These are phyloP conservation scores for Dione juno DNA, from an alignment of 2,888 invertebrate genomes.

Conservation along the genomic window DNA sequence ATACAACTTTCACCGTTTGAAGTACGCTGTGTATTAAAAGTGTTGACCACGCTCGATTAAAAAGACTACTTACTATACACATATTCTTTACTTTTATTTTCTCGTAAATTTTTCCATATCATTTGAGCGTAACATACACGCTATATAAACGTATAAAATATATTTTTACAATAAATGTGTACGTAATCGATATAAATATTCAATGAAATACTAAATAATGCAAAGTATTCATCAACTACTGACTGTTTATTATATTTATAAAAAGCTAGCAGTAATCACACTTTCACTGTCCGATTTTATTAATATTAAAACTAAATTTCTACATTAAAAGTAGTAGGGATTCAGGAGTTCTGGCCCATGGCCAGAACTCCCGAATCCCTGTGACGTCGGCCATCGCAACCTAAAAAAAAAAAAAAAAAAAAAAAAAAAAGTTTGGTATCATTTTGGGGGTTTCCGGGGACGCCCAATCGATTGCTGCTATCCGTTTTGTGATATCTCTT, in stretches of 20 bases:
- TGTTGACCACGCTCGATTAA: conserved; percentile 32
- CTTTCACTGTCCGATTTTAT: background rate
- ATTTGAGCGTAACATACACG: background rate
- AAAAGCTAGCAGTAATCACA: background rate
- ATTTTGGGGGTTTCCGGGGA: no score
- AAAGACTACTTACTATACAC: background rate
- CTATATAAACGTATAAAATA: background rate
- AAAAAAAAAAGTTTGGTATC: no score
- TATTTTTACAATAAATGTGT: background rate
- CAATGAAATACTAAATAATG: background rate
- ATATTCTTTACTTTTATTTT: conserved; percentile 16
- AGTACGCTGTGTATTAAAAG: conserved; percentile 18
- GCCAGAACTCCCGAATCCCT: no score
- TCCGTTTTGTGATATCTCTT: no score
- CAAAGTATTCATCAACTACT: background rate
- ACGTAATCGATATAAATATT: background rate
- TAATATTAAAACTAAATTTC: background rate
- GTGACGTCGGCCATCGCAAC: no score
- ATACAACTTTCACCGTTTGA: conserved; percentile 41
- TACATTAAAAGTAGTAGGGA: no score
- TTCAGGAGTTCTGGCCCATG: no score
- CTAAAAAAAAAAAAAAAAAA: no score
- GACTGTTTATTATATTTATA: background rate
- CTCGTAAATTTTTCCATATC: background rate
- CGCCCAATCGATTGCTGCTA: no score